These are phyloP conservation scores for Epinotia bilunana DNA, from an alignment of 2,888 invertebrate genomes.

Conservation along the genomic window DNA sequence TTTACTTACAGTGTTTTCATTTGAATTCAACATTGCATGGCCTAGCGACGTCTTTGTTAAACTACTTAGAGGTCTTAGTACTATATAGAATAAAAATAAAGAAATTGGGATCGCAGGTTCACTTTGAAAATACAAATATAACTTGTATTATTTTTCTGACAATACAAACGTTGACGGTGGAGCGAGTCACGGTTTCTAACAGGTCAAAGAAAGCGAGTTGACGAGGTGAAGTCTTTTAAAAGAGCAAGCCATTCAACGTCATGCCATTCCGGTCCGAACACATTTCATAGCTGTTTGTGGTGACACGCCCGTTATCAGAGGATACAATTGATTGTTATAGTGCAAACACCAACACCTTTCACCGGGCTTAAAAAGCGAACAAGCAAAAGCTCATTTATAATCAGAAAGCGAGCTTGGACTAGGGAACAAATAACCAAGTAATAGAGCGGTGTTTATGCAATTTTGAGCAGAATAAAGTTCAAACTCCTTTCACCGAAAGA, in stretches of 20 bases:
- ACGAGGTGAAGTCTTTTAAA: constrained; percentile 58
- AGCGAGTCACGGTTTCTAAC: constrained; percentile 67
- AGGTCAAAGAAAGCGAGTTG: constrained; percentile 73
- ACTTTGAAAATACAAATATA: not conserved
- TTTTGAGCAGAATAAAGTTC: constrained; percentile 61
- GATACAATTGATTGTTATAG: constrained; percentile 54
- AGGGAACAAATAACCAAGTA: constrained; percentile 58
- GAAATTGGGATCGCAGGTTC: not conserved
- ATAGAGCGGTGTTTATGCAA: constrained; percentile 66
- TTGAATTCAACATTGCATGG: constrained; percentile 3
- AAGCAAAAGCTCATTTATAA: constrained; percentile 66
- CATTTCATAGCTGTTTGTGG: constrained; percentile 49
- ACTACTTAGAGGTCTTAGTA: not conserved
- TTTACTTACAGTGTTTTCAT: constrained; percentile 27
- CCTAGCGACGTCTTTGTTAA: constrained; percentile 25
- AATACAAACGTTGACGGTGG: constrained; percentile 57
- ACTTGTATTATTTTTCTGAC: constrained; percentile 53
- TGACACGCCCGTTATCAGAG: constrained; percentile 48
- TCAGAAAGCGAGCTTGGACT: constrained; percentile 61
- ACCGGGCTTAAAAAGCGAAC: constrained; percentile 56
- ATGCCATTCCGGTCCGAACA: constrained; percentile 57
- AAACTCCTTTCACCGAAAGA: constrained; percentile 62
- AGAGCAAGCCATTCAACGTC: constrained; percentile 59
- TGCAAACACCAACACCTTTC: constrained; percentile 60
- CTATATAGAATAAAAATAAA: not conserved